Conservation (phyloP, 2,113 vertebrate species). For the Rhinoptilus africanus region DNA sequence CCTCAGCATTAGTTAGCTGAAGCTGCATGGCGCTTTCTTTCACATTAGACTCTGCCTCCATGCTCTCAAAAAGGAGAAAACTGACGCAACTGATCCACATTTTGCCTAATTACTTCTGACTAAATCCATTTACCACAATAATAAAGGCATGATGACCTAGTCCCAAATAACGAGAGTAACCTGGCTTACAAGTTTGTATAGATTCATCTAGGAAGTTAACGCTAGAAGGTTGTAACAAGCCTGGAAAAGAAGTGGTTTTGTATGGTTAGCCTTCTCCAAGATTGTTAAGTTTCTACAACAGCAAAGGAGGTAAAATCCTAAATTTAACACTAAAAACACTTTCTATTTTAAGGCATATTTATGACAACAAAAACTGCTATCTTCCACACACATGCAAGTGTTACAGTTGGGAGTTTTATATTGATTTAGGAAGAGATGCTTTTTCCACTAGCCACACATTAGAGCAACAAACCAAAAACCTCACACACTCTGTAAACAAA, state of each 20-base stretch:
- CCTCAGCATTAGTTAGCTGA: neutral
- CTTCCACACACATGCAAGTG: neutral
- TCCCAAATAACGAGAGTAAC: neutral
- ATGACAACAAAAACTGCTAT: neutral
- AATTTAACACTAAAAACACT: neutral
- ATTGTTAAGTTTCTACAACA: neutral
- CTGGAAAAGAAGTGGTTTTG: neutral
- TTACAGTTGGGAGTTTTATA: neutral
- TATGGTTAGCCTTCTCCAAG: neutral
- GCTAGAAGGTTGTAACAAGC: neutral
- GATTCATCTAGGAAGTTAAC: neutral
- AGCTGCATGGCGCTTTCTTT: neutral
- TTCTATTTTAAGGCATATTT: neutral
- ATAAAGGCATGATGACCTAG: neutral
- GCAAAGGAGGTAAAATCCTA: neutral
- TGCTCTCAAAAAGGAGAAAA: neutral
- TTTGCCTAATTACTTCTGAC: neutral
- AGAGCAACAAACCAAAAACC: neutral
- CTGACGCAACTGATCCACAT: neutral
- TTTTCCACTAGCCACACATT: constrained; percentile 14
- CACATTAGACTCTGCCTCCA: neutral
- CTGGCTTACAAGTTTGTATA: rapidly evolving
- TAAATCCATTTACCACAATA: neutral
- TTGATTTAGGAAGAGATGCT: neutral
- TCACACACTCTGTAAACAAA: neutral